Conservation (phyloP, 2,113 vertebrate genomes). For the Crotalus helleri region DNA sequence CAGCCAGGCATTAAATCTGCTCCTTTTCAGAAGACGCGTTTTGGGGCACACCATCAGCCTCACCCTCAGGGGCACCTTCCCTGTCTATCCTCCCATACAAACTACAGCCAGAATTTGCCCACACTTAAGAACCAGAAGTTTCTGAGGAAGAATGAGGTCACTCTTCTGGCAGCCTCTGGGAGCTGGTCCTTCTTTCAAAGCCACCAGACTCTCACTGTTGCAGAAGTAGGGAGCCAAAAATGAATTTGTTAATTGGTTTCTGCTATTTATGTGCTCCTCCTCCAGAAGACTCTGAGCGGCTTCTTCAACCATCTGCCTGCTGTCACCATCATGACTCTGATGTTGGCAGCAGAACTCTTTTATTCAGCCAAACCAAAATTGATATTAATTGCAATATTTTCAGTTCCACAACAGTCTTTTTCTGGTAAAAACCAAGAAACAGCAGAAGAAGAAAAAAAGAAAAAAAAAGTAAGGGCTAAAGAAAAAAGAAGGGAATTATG, state of each 20-base stretch:
- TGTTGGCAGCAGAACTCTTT: background rate
- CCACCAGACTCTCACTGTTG: background rate
- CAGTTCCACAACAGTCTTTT: background rate
- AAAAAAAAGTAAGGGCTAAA: background rate
- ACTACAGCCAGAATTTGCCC: background rate
- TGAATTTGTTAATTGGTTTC: background rate
- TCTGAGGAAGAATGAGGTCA: background rate
- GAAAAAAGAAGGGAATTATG: background rate
- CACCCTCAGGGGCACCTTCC: background rate
- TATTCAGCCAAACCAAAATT: background rate
- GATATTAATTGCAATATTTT: background rate
- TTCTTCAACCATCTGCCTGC: background rate
- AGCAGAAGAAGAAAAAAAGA: background rate
- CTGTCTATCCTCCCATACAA: background rate
- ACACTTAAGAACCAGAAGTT: background rate
- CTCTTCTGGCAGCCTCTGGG: background rate
- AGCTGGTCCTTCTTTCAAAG: background rate
- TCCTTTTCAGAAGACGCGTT: background rate
- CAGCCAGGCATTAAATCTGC: background rate
- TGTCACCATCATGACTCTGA: background rate
- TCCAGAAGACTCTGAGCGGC: background rate
- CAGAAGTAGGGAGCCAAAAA: background rate
- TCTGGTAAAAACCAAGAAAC: background rate
- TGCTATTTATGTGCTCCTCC: background rate
- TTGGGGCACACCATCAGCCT: background rate